Conservation (phyloP, 2,113 vertebrate species). For the Cyphomyrus discorhynchus region DNA sequence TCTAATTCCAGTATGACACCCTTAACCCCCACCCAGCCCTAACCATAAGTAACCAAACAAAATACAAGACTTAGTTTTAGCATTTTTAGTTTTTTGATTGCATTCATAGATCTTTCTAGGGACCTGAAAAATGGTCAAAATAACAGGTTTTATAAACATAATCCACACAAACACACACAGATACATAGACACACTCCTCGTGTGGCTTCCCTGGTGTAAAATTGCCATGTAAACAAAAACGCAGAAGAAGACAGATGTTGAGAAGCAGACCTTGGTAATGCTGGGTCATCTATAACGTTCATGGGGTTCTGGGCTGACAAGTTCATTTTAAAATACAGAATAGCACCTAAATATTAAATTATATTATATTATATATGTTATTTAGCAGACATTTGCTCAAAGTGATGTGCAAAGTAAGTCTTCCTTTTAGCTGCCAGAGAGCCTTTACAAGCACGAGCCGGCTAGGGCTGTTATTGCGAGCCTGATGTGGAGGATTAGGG, state of each 20-base stretch:
- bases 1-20: too few relatives aligned
- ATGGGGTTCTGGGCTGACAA: neutral
- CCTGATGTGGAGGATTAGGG: neutral
- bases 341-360: neutral
- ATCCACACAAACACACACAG: neutral
- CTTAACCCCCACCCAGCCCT: too few relatives aligned
- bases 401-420: neutral
- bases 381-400: neutral
- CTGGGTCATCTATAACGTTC: neutral
- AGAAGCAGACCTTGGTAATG: neutral
- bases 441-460: neutral
- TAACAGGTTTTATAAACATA: too few relatives aligned
- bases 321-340: neutral
- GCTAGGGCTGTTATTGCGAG: neutral
- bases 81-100: too few relatives aligned
- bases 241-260: neutral
- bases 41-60: too few relatives aligned
- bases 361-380: neutral
- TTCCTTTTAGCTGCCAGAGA: neutral
- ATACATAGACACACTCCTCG: neutral
- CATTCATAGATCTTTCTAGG: too few relatives aligned
- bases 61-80: too few relatives aligned
- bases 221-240: neutral
- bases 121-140: too few relatives aligned
- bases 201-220: neutral